These are phyloP conservation scores for Polypterus bichir DNA, from an alignment of 2,113 vertebrate species.

Conservation along the genomic window DNA sequence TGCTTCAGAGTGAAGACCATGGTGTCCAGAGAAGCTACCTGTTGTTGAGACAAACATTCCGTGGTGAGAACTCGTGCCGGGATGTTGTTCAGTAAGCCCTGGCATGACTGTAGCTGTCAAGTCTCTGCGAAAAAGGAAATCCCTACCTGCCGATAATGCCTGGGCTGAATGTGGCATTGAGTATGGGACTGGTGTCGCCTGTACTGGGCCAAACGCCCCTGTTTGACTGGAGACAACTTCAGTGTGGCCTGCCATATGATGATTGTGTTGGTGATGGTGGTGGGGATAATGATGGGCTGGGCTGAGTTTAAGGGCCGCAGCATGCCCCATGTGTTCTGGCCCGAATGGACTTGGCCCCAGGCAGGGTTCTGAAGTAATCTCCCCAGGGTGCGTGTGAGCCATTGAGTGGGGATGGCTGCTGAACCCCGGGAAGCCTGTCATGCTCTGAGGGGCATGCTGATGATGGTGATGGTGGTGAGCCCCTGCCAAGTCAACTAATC, in stretches of 20 bases:
- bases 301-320: conserved; percentile 75
- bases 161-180: conserved; percentile 62
- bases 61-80: conserved; percentile 75
- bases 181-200: conserved; percentile 56
- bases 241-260: conserved; percentile 70
- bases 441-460: conserved; percentile 69
- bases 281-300: conserved; percentile 75
- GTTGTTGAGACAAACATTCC: conserved; percentile 97
- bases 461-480: conserved; percentile 67
- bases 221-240: conserved; percentile 76
- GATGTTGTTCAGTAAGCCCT: conserved; percentile 62
- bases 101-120: conserved; percentile 73
- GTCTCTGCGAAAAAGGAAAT: conserved; percentile 71
- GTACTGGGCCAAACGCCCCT: conserved; percentile 68
- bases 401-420: conserved; percentile 68
- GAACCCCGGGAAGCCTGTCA: conserved; percentile 76
- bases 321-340: conserved; percentile 80
- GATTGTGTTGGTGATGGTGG: conserved; percentile 53
- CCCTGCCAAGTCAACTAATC: conserved; percentile 77
- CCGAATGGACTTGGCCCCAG: conserved; percentile 70
- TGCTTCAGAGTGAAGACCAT: conserved; percentile 81
- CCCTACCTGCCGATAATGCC: conserved; percentile 75
- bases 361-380: conserved; percentile 67
- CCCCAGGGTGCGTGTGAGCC: conserved; percentile 67
- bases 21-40: conserved; percentile 97